Evolutionary conservation across 2,113 vertebrate species (phyloP).

Genomic region (Salvelinus fontinalis): DNA sequence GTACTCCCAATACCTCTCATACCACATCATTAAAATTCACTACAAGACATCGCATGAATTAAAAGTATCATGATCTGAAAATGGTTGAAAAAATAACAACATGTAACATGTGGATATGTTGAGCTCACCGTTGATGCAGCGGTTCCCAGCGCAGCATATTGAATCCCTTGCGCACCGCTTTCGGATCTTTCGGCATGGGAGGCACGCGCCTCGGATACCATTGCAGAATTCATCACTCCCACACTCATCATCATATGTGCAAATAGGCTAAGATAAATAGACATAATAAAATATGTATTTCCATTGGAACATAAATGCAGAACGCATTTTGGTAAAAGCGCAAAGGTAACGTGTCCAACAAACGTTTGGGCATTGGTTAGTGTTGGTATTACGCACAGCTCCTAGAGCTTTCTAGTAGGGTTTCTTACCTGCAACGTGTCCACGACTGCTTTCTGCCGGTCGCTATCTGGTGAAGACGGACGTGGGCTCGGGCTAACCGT

Average conservation of each 20-base stretch:
- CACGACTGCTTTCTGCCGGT: constrained; percentile 72
- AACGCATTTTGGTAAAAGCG: not conserved
- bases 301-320: not conserved
- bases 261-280: not conserved
- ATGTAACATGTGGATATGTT: too few relatives aligned
- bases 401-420: not conserved
- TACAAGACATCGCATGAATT: not conserved
- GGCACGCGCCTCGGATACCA: constrained; percentile 76
- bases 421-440: constrained; percentile 82
- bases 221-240: constrained; percentile 86
- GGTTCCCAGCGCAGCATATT: constrained; percentile 91
- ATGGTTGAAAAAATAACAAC: not conserved
- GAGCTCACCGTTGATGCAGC: constrained; percentile 91
- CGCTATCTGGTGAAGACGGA: constrained; percentile 63
- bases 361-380: not conserved
- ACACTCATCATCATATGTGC: constrained; percentile 83
- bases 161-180: constrained; percentile 89
- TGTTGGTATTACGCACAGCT: constrained; percentile 42
- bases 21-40: not conserved
- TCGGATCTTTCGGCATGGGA: constrained; percentile 86
- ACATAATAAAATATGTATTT: not conserved
- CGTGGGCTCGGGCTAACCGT: constrained; percentile 79
- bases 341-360: too few relatives aligned
- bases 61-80: not conserved
- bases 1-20: not conserved